phyloP scores from a whole-genome alignment of 2,888 invertebrate genomes.

The Eupithecia centaureata region DNA sequence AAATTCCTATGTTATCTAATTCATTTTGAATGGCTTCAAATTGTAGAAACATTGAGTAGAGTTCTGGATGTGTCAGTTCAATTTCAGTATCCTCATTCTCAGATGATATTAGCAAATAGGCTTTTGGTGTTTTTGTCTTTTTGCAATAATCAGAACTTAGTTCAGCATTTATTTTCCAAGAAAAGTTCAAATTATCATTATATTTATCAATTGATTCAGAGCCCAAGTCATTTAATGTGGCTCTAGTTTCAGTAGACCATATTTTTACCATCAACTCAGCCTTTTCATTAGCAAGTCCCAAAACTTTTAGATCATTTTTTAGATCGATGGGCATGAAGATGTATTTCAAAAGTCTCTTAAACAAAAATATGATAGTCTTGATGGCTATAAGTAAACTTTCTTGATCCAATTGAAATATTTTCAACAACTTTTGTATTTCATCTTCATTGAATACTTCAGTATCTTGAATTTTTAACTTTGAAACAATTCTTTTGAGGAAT shows the following conservation, averaged over 20 bases:
- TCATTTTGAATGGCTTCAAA: conserved; percentile 77
- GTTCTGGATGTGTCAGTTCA: conserved; percentile 72
- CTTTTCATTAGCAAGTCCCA: conserved; percentile 68
- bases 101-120: conserved; percentile 60
- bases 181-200: conserved; percentile 57
- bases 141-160: conserved; percentile 72
- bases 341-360: conserved; percentile 69
- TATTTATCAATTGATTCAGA: conserved; percentile 51
- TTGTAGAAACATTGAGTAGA: conserved; percentile 72
- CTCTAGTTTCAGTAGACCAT: conserved; percentile 72
- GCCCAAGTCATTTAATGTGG: conserved; percentile 65
- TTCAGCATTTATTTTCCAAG: conserved; percentile 75
- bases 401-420: conserved; percentile 68
- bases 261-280: conserved; percentile 68
- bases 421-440: conserved; percentile 67
- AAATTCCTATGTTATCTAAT: conserved; percentile 66
- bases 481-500: conserved; percentile 67
- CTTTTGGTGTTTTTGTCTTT: conserved; percentile 73
- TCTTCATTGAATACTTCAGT: conserved; percentile 71
- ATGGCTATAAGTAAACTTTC: conserved; percentile 63
- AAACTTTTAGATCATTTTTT: conserved; percentile 62
- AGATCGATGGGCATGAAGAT: conserved; percentile 75
- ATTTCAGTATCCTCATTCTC: conserved; percentile 60
- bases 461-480: conserved; percentile 65
- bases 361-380: conserved; percentile 69